Conservation (phyloP, 2,797 vertebrate genomes). For the Diceros bicornis region DNA sequence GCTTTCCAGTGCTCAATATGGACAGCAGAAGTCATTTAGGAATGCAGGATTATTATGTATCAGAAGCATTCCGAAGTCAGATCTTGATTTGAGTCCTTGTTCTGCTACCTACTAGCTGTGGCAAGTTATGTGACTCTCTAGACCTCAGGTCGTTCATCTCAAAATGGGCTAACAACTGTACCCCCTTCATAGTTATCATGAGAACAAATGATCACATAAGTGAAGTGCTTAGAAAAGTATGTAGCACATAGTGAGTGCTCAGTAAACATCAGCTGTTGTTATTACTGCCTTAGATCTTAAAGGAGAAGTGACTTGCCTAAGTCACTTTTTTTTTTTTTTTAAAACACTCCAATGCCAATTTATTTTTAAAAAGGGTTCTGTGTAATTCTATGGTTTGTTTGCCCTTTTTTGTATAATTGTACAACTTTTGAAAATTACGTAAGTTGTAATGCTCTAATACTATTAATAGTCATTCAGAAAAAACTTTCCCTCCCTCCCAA, state of each 20-base stretch:
- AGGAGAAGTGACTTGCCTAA: neutral
- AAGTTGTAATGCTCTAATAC: conserved; percentile 95
- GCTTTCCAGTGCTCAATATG: neutral
- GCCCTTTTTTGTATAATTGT: conserved; percentile 96
- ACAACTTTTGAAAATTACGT: conserved; percentile 99
- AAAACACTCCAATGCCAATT: conserved; percentile 93
- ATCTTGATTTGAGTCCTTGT: neutral
- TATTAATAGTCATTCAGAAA: conserved; percentile 96
- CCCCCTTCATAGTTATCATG: neutral
- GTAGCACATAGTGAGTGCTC: neutral
- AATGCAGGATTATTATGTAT: neutral
- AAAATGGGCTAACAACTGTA: neutral
- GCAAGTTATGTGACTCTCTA: neutral
- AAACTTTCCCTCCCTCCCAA: conserved; percentile 88
- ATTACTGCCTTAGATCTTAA: neutral
- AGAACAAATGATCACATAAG: neutral
- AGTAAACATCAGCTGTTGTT: neutral
- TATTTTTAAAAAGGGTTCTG: conserved; percentile 97
- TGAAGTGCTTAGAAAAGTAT: neutral
- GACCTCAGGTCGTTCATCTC: neutral
- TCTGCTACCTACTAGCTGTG: neutral
- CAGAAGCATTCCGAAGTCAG: neutral
- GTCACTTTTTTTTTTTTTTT: no score
- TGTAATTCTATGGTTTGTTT: conserved; percentile 94
- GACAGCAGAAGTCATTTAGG: neutral